phyloP scores from a whole-genome alignment of 2,113 vertebrate species.

The Gadus chalcogrammus region DNA sequence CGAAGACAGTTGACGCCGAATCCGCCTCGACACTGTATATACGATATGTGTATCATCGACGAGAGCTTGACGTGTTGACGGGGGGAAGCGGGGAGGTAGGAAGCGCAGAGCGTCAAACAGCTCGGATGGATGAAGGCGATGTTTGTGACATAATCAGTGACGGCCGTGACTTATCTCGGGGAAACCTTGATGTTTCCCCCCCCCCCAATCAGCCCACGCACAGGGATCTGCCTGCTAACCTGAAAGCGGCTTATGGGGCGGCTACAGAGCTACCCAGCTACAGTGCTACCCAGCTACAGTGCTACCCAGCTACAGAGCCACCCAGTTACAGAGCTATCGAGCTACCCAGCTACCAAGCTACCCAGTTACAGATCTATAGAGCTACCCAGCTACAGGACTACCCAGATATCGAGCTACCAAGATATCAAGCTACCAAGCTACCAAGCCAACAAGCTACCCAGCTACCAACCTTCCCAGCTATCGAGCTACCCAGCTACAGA shows the following conservation, averaged over 20 bases:
- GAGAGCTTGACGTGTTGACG: not conserved
- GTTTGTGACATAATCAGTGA: slow-evolving; percentile 54
- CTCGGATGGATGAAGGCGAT: slow-evolving; percentile 8
- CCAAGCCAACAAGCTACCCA: too few species aligned
- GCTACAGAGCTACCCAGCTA: too few species aligned
- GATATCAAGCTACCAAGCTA: too few species aligned
- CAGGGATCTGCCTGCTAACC: slow-evolving; percentile 44
- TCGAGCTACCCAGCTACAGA: too few species aligned
- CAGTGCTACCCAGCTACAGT: too few species aligned
- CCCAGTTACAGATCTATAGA: too few species aligned
- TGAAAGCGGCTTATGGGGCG: slow-evolving; percentile 48
- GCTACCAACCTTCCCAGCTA: too few species aligned
- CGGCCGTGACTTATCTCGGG: slow-evolving; percentile 58
- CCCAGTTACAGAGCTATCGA: too few species aligned
- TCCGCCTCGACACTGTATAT: not conserved
- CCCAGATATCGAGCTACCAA: too few species aligned
- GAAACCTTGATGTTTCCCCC: slow-evolving; percentile 40
- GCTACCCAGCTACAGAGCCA: too few species aligned
- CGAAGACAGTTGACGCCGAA: not conserved
- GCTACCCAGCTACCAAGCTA: too few species aligned
- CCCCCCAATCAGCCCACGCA: slow-evolving; percentile 35
- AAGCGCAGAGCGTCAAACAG: slow-evolving; percentile 13
- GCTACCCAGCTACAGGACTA: too few species aligned
- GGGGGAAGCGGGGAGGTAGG: slow-evolving; percentile 14
- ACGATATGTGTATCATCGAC: slow-evolving; percentile 18